Evolutionary conservation across 2,113 vertebrate species (phyloP).

Genomic region (Vidua chalybeata): DNA sequence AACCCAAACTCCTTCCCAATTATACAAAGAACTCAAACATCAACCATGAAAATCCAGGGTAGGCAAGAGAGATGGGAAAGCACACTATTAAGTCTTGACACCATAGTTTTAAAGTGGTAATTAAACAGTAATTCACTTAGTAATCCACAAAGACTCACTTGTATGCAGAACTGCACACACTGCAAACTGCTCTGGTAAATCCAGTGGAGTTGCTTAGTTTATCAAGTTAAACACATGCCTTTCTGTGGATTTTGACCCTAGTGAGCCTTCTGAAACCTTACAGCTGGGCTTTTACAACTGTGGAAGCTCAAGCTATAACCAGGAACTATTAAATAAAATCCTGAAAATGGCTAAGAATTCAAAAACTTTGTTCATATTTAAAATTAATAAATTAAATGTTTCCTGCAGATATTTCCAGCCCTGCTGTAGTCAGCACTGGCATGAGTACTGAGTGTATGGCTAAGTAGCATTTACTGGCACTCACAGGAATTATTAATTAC

Average conservation of each 20-base stretch:
- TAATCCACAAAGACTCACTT: slow-evolving; percentile 12
- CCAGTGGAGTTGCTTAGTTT: not conserved
- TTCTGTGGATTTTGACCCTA: not conserved
- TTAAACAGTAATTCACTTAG: not conserved
- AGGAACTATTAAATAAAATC: not conserved
- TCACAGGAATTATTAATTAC: not conserved
- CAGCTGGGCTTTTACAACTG: not conserved
- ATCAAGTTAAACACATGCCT: not conserved
- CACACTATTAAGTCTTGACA: not conserved
- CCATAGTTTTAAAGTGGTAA: not conserved
- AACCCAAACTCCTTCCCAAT: not conserved
- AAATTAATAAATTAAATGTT: not conserved
- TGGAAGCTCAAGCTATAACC: not conserved
- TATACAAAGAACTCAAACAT: not conserved
- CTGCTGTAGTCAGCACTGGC: not conserved
- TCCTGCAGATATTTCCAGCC: not conserved
- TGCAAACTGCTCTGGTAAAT: not conserved
- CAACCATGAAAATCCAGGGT: not conserved
- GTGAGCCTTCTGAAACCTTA: not conserved
- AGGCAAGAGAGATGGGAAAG: not conserved
- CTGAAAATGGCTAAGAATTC: not conserved
- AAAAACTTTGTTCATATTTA: not conserved
- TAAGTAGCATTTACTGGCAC: not conserved
- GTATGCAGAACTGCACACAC: not conserved
- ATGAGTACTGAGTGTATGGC: not conserved